phyloP scores from a whole-genome alignment of 2,113 vertebrate species.

The Oceanites oceanicus region DNA sequence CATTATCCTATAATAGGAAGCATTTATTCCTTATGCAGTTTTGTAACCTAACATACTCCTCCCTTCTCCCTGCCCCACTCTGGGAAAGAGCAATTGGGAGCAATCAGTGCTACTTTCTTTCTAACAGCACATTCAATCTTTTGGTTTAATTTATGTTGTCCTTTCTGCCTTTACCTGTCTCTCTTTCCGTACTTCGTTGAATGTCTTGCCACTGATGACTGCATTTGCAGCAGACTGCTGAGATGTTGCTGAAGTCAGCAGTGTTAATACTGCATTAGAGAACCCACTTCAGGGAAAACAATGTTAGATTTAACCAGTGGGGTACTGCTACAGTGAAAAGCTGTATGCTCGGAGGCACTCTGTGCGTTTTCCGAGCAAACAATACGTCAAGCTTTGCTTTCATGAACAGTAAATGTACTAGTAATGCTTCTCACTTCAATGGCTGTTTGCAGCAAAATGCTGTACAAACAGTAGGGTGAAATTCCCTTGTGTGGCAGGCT shows the following conservation, averaged over 20 bases:
- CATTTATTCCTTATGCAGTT: neutral
- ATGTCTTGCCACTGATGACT: neutral
- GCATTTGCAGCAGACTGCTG: constrained; percentile 37
- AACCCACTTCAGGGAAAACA: constrained; percentile 39
- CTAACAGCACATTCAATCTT: neutral
- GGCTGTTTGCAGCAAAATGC: neutral
- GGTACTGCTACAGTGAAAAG: neutral
- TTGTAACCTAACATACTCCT: neutral
- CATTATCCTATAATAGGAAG: neutral
- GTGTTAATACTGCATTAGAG: constrained; percentile 11
- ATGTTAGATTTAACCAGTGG: neutral
- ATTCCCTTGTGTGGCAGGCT: neutral
- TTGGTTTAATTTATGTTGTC: neutral
- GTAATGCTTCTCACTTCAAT: neutral
- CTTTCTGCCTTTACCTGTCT: constrained; percentile 8
- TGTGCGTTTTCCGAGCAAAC: neutral
- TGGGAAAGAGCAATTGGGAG: neutral
- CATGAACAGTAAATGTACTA: neutral
- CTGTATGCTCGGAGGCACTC: neutral
- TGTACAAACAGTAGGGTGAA: neutral
- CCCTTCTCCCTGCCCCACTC: neutral
- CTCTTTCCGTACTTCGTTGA: neutral
- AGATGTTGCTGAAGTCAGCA: constrained; percentile 72
- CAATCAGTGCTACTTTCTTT: neutral
- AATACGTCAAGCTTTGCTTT: constrained; percentile 25